Conservation (phyloP, 2,888 invertebrate species). For the Cerceris ruficornis region DNA sequence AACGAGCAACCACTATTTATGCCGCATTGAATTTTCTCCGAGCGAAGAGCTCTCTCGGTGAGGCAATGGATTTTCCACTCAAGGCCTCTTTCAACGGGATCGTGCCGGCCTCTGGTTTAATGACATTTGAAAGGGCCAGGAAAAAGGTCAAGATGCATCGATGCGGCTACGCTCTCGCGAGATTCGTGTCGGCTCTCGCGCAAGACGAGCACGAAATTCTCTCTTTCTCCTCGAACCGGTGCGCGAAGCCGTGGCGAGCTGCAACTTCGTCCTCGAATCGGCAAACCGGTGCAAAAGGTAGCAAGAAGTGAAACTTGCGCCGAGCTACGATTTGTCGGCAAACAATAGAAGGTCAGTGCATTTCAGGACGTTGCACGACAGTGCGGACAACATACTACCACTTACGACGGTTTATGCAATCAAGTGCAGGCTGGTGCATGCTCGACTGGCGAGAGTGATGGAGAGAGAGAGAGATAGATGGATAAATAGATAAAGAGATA, state of each 20-base stretch:
- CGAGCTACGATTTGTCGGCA: conserved; percentile 61
- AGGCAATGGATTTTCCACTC: conserved; percentile 43
- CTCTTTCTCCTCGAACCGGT: conserved; percentile 5
- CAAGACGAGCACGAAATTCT: conserved; percentile 40
- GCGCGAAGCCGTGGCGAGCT: no score
- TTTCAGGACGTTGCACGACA: conserved; percentile 58
- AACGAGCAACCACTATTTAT: conserved; percentile 20
- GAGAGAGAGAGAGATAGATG: not conserved
- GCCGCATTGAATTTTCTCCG: conserved; percentile 26
- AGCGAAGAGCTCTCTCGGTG: conserved; percentile 9
- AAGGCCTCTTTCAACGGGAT: conserved; percentile 52
- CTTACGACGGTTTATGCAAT: conserved; percentile 44
- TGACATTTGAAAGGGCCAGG: conserved; percentile 64
- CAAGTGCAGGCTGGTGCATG: conserved; percentile 31
- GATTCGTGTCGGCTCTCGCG: conserved; percentile 45
- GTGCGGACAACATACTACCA: conserved; percentile 9
- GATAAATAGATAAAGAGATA: no score
- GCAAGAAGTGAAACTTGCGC: conserved; percentile 51
- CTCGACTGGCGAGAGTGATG: not conserved
- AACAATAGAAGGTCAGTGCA: conserved; percentile 74
- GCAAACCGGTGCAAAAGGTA: conserved; percentile 53
- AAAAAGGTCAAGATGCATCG: conserved; percentile 66
- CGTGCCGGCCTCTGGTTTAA: conserved; percentile 59
- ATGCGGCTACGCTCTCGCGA: conserved; percentile 22
- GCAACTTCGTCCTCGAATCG: conserved; percentile 37